A percentile compares a stretch with the other conserved stretches of the same genome.
Conservation (phyloP, 2,797 vertebrate species). For the Pantherophis vulpinus region DNA sequence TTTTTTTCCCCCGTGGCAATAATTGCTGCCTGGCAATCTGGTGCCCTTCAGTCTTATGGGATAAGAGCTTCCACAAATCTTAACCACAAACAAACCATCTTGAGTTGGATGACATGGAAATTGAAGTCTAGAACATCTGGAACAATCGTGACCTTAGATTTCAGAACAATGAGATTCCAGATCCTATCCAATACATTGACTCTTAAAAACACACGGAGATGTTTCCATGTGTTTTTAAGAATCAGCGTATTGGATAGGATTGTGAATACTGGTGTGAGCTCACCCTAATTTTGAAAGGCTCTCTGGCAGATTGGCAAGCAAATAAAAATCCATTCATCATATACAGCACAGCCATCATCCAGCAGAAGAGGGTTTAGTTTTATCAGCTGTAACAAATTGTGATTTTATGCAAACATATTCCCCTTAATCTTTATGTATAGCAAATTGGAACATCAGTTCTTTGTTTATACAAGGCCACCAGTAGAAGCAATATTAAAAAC, state of each 20-base stretch:
- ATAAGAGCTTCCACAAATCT: not conserved
- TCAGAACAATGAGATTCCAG: not conserved
- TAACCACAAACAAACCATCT: not conserved
- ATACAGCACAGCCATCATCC: not conserved
- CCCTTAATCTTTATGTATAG: constrained; percentile 13
- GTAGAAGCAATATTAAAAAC: not conserved
- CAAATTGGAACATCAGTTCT: not conserved
- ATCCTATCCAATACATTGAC: not conserved
- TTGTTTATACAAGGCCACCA: not conserved
- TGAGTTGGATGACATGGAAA: not conserved
- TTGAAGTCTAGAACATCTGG: not conserved
- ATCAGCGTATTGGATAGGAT: not conserved
- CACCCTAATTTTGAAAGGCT: constrained; percentile 34
- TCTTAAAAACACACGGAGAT: not conserved
- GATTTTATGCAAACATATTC: not conserved
- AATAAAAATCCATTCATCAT: constrained; percentile 21
- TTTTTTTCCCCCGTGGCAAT: too few relatives aligned
- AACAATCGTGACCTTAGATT: not conserved
- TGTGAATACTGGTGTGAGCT: not conserved
- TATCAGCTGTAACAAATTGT: not conserved
- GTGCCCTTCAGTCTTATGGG: not conserved
- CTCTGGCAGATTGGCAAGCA: constrained; percentile 24
- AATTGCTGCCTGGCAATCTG: not conserved
- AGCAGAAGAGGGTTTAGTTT: not conserved
- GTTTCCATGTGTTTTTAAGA: not conserved